Percentiles rank a stretch among this genome's conserved stretches.
Conservation (phyloP, 2,888 invertebrate species). For the Cephonodes hylas region DNA sequence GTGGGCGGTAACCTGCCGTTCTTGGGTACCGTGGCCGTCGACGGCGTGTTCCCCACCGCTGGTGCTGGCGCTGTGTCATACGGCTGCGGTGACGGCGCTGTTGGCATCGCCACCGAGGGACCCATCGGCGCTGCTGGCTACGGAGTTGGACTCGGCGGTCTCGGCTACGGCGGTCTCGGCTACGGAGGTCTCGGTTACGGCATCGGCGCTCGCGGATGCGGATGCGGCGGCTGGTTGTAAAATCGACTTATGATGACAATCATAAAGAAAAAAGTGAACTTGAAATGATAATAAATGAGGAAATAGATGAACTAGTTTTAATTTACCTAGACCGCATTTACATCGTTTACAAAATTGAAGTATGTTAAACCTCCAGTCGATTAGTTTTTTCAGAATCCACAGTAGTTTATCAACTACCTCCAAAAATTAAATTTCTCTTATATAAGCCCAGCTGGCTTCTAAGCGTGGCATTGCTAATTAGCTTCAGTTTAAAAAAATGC, state of each 20-base stretch:
- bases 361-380: too few relatives aligned
- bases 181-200: not conserved
- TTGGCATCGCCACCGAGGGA: constrained; percentile 20
- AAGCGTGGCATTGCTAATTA: too few relatives aligned
- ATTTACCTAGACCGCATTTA: too few relatives aligned
- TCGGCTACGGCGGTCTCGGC: not conserved
- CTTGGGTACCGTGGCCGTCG: constrained; percentile 35
- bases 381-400: too few relatives aligned
- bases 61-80: constrained; percentile 35
- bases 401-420: too few relatives aligned
- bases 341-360: too few relatives aligned
- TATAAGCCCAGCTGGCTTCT: too few relatives aligned
- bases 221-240: not conserved
- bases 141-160: not conserved
- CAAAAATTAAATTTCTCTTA: too few relatives aligned
- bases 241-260: not conserved
- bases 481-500: too few relatives aligned
- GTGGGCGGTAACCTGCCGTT: constrained; percentile 40
- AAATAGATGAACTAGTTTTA: not conserved
- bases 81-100: constrained; percentile 29
- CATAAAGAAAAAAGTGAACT: not conserved
- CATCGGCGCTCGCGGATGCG: not conserved
- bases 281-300: not conserved
- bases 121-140: not conserved
- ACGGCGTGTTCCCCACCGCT: constrained; percentile 34